Percentiles rank a stretch among this genome's conserved stretches.
Evolutionary conservation across 2,113 vertebrate species (phyloP).

Genomic region (Callocephalon fimbriatum): DNA sequence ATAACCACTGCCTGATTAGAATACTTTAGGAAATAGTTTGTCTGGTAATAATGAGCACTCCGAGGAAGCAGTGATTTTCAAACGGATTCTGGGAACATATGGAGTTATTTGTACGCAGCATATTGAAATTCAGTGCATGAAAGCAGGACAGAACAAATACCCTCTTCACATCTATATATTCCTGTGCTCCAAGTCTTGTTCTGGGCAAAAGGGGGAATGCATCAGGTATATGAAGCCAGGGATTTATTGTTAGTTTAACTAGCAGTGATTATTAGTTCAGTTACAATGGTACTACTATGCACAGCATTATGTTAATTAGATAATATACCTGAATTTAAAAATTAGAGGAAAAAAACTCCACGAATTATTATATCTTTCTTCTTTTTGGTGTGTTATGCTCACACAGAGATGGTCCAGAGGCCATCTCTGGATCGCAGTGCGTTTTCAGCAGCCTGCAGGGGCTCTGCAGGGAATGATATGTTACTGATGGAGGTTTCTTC

Average conservation of each 20-base stretch:
- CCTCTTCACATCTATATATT: background rate
- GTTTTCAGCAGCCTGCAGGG: background rate
- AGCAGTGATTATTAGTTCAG: background rate
- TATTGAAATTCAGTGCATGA: background rate
- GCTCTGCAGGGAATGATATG: rapidly evolving
- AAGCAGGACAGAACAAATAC: background rate
- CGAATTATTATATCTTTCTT: background rate
- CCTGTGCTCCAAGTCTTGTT: background rate
- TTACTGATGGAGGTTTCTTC: background rate
- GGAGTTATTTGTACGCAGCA: background rate
- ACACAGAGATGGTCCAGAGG: background rate
- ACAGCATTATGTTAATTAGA: background rate
- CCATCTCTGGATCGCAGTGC: rapidly evolving
- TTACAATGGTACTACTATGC: background rate
- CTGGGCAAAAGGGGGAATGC: background rate
- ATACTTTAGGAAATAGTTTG: background rate
- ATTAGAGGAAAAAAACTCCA: background rate
- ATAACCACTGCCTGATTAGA: background rate
- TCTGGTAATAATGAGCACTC: background rate
- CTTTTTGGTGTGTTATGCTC: background rate
- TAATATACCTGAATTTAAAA: background rate
- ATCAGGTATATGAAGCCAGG: background rate
- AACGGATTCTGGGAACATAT: background rate
- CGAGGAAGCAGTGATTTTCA: constrained; percentile 5
- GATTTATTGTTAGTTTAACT: background rate